A percentile compares a stretch with the other conserved stretches of the same genome.
phyloP scores from a whole-genome alignment of 1,140 invertebrate genomes.

The Metaphire vulgaris region DNA sequence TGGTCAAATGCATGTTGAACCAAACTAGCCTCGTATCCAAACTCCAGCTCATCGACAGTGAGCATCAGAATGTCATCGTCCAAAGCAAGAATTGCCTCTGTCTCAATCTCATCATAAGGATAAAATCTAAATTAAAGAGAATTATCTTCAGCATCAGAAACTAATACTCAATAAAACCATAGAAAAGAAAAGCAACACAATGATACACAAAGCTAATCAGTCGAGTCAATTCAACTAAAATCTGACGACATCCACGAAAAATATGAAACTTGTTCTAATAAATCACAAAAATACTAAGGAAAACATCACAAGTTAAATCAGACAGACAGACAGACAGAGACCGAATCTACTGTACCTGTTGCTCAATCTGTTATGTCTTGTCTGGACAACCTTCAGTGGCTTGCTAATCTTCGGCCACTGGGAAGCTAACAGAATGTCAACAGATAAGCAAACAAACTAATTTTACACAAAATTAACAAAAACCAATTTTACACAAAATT shows the following conservation, averaged over 20 bases:
- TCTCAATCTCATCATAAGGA: constrained; percentile 91
- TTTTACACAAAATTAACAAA: constrained; percentile 27
- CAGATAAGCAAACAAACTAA: constrained; percentile 21
- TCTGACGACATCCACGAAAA: no score
- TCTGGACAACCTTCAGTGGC: constrained; percentile 81
- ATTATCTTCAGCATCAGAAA: no score
- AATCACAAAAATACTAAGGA: no score
- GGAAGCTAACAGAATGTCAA: constrained; percentile 60
- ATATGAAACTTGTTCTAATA: no score
- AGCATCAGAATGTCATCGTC: constrained; percentile 97
- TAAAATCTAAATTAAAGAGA: constrained; percentile 90
- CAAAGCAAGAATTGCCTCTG: constrained; percentile 91
- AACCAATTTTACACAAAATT: no score
- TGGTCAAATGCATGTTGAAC: no score
- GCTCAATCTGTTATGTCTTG: constrained; percentile 82
- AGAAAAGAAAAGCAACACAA: neutral
- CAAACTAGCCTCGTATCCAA: constrained; percentile 90
- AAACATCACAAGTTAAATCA: no score
- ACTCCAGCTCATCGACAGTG: constrained; percentile 94
- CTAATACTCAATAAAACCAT: constrained; percentile 16
- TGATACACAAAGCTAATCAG: neutral
- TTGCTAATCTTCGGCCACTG: constrained; percentile 78
- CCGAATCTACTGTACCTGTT: no score
- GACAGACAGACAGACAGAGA: no score
- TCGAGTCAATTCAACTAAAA: no score